Conservation (phyloP, 2,888 invertebrate genomes). For the Nezara viridula region DNA sequence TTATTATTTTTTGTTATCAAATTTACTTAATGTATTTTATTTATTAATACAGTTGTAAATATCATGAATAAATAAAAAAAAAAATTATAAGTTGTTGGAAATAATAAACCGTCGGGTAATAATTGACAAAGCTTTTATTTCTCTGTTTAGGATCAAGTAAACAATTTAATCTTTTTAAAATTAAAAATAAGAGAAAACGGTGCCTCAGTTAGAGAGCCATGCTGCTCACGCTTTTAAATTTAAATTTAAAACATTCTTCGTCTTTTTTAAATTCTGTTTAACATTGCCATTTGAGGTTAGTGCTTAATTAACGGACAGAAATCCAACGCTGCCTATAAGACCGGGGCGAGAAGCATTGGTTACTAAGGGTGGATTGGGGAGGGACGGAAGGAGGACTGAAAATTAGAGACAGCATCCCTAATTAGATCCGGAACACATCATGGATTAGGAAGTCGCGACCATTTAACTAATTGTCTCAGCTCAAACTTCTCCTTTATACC, state of each 20-base stretch:
- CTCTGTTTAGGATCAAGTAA: no score
- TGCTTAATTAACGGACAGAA: background rate
- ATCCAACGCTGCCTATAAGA: background rate
- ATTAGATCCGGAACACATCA: constrained; percentile 61
- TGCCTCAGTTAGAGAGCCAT: no score
- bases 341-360: constrained; percentile 3
- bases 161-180: no score
- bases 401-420: constrained; percentile 56
- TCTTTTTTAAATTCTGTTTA: background rate
- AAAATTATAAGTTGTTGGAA: no score
- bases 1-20: no score
- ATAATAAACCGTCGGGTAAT: no score
- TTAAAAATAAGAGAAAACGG: no score
- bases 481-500: constrained; percentile 55
- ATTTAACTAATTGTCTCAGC: constrained; percentile 59
- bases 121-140: no score
- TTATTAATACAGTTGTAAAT: no score
- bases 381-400: constrained; percentile 44
- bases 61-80: no score
- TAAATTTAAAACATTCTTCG: background rate
- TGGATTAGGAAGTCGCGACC: constrained; percentile 61
- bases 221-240: no score
- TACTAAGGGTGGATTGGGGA: constrained; percentile 6
- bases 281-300: background rate
- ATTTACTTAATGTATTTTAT: no score